phyloP scores from a whole-genome alignment of 2,797 vertebrate species.

The Syngnathus acus region DNA sequence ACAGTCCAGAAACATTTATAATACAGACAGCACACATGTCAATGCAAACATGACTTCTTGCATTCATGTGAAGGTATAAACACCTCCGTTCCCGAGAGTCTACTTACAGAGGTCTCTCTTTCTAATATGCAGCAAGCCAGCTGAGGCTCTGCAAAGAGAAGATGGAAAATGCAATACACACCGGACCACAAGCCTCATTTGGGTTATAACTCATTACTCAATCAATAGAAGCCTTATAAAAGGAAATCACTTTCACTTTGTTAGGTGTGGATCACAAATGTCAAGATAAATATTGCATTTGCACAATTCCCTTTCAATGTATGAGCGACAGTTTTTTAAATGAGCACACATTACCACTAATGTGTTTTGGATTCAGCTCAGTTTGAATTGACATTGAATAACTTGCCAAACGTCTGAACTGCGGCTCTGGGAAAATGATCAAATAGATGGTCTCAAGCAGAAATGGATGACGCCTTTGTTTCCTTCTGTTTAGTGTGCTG shows the following conservation, averaged over 20 bases:
- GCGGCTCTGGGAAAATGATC: not conserved
- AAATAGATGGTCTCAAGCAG: not conserved
- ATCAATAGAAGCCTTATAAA: not conserved
- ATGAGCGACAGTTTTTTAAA: not conserved
- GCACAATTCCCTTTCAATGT: not conserved
- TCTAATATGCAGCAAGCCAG: slow-evolving; percentile 27
- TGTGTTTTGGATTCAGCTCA: not conserved
- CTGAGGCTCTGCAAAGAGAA: slow-evolving; percentile 21
- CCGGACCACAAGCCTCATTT: not conserved
- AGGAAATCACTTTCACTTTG: not conserved
- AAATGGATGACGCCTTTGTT: not conserved
- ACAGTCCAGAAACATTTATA: slow-evolving; percentile 19
- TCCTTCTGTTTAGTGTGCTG: not conserved
- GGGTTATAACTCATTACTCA: not conserved
- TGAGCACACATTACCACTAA: not conserved
- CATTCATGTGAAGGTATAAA: slow-evolving; percentile 9
- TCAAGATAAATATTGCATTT: not conserved
- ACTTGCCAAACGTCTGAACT: not conserved
- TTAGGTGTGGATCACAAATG: not conserved
- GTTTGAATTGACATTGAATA: not conserved
- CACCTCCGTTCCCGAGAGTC: slow-evolving; percentile 30
- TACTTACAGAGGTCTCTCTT: slow-evolving; percentile 31
- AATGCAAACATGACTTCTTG: slow-evolving; percentile 17
- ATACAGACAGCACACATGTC: slow-evolving; percentile 26
- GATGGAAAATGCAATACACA: not conserved